Percentiles rank a stretch among this genome's conserved stretches.
These are phyloP conservation scores for Bubalus kerabau DNA, from an alignment of 2,113 vertebrate species.

Conservation along the genomic window DNA sequence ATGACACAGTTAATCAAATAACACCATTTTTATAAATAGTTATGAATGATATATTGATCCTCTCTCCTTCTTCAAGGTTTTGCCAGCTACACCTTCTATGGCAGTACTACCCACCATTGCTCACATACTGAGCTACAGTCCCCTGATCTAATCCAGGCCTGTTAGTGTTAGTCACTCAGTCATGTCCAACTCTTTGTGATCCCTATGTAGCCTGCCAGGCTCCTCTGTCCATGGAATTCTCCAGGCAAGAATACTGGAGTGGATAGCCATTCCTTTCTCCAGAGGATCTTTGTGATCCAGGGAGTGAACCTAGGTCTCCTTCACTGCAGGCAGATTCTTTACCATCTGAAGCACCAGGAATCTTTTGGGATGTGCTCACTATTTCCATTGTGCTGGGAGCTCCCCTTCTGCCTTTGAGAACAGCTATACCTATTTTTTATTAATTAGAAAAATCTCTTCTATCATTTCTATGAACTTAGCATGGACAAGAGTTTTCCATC, in stretches of 20 bases:
- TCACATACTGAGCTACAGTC: background rate
- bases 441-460: background rate
- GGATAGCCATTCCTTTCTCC: background rate
- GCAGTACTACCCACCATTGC: too few species aligned
- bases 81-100: background rate
- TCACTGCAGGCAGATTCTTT: background rate
- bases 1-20: background rate
- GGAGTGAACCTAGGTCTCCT: background rate
- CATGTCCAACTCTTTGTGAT: background rate
- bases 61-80: background rate
- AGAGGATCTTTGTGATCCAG: background rate
- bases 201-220: background rate
- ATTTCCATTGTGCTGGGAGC: background rate
- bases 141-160: background rate
- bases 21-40: background rate
- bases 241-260: background rate
- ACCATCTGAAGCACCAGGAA: background rate
- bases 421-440: background rate
- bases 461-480: background rate
- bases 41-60: background rate
- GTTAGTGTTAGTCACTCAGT: background rate
- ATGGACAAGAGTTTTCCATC: background rate
- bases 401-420: background rate
- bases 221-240: background rate
- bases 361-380: background rate